Base-by-base conservation (phyloP, 2,888 invertebrate genomes). In the Brachypterus glaber region DNA sequence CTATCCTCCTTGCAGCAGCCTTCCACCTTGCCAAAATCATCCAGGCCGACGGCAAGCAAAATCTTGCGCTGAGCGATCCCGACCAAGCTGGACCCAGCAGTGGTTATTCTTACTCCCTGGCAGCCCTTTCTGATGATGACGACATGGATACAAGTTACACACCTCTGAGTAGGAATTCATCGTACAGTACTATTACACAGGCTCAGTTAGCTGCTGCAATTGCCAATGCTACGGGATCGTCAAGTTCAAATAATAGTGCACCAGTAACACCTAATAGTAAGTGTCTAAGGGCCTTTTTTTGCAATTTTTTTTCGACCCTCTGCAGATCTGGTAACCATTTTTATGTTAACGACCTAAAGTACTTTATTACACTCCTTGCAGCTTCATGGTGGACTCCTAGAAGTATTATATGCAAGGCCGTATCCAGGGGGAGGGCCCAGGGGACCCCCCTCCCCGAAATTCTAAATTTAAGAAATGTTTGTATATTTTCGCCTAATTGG, bases 121-220 rank as follows among this genome's bases (percentile, higher is more conserved):
- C 74, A 42, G 69, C 70, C 33, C 54, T 72, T 8, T 72, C 71
- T 16, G 73, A 73, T 21, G 72, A 74, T 39, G 73, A 73, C 26
- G 73, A 73, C 39, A 72, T 72, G 46, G 72, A 72, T 72, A 70
- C 70, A 37, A 60, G 64, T 4, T 63, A 64, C 40, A 60, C 64
- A 3, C 56, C 62, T 2, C 38, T 62, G 11, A 50, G 53, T 2
- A 46, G 63, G 27, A 64, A 64, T 39, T 52, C 62, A 13, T 63
- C 64, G 3, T 59, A 55, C 38, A 62, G 59, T 44, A 68, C 72
- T 2, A 83, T 86, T 41, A 85, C 84, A 11, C 74, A 79, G 15
- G 81, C 82, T 24, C 84, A 85, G 55, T 63, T 87, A 3, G 78
- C 82, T 2, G 79, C 79, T 4, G 85, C 85, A 4, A 65, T 87